phyloP scores from a whole-genome alignment of 2,888 invertebrate genomes.

The Incurvaria masculella region DNA sequence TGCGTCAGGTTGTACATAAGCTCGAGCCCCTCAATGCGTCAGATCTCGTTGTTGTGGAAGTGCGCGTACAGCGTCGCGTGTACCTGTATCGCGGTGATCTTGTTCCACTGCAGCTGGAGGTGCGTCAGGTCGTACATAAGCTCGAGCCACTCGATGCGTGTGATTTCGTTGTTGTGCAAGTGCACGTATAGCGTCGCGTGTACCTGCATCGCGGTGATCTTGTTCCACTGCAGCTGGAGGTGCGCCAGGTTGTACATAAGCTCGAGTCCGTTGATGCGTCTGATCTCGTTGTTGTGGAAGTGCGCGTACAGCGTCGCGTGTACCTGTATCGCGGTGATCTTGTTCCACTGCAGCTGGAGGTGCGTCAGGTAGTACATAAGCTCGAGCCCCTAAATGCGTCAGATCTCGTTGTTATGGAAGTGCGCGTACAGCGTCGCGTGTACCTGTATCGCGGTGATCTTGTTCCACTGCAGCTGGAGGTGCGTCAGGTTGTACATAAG shows the following conservation, averaged over 20 bases:
- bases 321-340: constrained; percentile 67
- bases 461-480: constrained; percentile 74
- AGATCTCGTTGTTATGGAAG: constrained; percentile 78
- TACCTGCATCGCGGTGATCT: constrained; percentile 67
- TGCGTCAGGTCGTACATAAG: constrained; percentile 63
- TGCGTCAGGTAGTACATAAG: constrained; percentile 63
- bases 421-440: constrained; percentile 61
- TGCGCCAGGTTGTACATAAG: constrained; percentile 63
- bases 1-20: constrained; percentile 63
- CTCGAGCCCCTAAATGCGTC: constrained; percentile 69
- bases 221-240: constrained; percentile 74
- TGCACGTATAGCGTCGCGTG: constrained; percentile 69
- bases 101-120: constrained; percentile 74
- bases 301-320: constrained; percentile 62
- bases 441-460: constrained; percentile 67
- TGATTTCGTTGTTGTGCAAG: constrained; percentile 78
- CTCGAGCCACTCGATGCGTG: constrained; percentile 68
- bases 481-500: constrained; percentile 63
- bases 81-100: constrained; percentile 67
- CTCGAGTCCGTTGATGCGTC: constrained; percentile 69
- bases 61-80: constrained; percentile 69
- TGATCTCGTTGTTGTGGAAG: constrained; percentile 78
- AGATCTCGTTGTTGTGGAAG: constrained; percentile 78
- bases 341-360: constrained; percentile 74
- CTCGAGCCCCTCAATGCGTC: constrained; percentile 69